phyloP scores from a whole-genome alignment of 2,113 vertebrate species.

The Solea senegalensis region DNA sequence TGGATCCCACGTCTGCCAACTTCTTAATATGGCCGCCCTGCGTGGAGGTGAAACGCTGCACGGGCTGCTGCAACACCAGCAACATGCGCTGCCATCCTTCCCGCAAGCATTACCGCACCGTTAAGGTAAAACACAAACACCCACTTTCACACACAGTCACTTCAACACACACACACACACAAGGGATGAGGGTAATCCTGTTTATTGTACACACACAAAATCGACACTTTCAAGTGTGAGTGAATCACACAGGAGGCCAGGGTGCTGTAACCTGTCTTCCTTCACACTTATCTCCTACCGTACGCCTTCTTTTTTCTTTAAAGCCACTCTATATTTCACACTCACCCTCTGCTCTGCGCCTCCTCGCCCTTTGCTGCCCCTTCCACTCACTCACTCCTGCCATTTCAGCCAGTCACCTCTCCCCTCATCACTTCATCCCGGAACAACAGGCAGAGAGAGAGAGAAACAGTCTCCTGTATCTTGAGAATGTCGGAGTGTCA shows the following conservation, averaged over 20 bases:
- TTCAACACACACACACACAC: no score
- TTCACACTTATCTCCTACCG: constrained; percentile 7
- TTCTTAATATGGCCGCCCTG: constrained; percentile 99
- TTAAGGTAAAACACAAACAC: constrained; percentile 86
- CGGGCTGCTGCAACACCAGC: constrained; percentile 97
- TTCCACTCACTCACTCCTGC: constrained; percentile 3
- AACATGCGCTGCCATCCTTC: constrained; percentile 94
- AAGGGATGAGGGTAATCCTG: no score
- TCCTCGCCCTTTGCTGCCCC: constrained; percentile 22
- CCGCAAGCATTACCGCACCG: constrained; percentile 92
- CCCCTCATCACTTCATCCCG: constrained; percentile 48
- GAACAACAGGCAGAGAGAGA: constrained; percentile 18
- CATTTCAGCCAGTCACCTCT: constrained; percentile 37
- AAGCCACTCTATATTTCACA: constrained; percentile 10
- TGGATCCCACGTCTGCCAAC: constrained; percentile 97
- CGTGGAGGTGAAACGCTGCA: constrained; percentile 97
- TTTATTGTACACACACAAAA: not conserved
- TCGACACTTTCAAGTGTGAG: constrained; percentile 33
- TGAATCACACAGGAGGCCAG: constrained; percentile 33
- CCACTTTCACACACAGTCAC: no score
- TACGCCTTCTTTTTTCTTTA: constrained; percentile 21
- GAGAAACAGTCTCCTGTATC: constrained; percentile 28
- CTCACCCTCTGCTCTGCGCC: constrained; percentile 1
- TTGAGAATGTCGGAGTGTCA: constrained; percentile 55
- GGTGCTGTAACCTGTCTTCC: constrained; percentile 15